Conservation (phyloP, 2,113 vertebrate genomes). For the Murina feae region DNA sequence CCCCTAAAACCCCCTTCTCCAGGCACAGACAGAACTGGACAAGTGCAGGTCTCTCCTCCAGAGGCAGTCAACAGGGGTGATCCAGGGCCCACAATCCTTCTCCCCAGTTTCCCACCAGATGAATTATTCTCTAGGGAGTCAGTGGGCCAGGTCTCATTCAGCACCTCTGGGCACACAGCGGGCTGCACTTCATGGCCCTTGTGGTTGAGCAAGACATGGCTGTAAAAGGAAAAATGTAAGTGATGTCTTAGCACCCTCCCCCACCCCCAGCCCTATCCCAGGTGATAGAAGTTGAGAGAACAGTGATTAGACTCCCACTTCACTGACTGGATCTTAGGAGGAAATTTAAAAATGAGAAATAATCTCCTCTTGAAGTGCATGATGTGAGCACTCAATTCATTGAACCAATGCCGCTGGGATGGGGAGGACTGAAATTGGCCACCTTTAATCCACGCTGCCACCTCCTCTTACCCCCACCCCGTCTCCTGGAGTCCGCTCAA, state of each 20-base stretch:
- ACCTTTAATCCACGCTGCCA: background rate
- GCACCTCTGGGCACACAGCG: background rate
- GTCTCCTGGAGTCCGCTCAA: background rate
- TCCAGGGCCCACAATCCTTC: rapidly evolving
- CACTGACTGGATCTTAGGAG: background rate
- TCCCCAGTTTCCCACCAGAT: background rate
- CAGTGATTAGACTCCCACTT: background rate
- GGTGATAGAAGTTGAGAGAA: background rate
- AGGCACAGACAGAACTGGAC: background rate
- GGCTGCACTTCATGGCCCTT: background rate
- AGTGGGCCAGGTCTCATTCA: background rate
- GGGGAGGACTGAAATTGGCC: background rate
- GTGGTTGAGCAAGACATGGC: background rate
- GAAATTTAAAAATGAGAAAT: conserved; percentile 26
- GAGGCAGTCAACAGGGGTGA: background rate
- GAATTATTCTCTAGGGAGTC: background rate
- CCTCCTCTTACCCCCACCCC: too few relatives aligned
- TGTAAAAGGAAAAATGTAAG: background rate
- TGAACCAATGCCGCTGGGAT: background rate
- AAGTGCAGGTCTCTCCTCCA: background rate
- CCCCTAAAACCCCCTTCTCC: background rate
- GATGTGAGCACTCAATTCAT: background rate
- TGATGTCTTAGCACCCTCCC: background rate
- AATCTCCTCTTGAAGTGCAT: background rate
- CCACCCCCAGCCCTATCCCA: background rate